Percentiles rank a stretch among this genome's conserved stretches.
These are phyloP conservation scores for Montifringilla adamsi DNA, from an alignment of 2,113 vertebrate species.

Conservation along the genomic window DNA sequence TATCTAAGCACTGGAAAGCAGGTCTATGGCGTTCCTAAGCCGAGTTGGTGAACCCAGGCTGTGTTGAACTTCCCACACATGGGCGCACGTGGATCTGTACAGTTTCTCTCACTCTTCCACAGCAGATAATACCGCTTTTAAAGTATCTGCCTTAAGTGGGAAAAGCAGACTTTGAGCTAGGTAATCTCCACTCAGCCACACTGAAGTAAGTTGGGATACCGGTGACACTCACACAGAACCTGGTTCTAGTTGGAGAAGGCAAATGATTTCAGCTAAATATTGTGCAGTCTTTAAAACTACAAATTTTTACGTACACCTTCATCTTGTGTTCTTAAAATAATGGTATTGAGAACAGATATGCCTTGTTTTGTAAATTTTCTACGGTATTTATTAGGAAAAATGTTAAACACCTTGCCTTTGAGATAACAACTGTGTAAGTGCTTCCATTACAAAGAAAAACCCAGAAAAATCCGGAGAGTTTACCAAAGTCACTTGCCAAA, in stretches of 20 bases:
- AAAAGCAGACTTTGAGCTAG: slow-evolving; percentile 43
- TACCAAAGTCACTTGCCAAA: slow-evolving; percentile 84
- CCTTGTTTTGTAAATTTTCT: slow-evolving; percentile 79
- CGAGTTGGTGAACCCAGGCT: slow-evolving; percentile 49
- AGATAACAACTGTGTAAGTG: slow-evolving; percentile 63
- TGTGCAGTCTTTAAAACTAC: slow-evolving; percentile 29
- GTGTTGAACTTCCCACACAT: slow-evolving; percentile 19
- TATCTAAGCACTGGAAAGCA: slow-evolving; percentile 90
- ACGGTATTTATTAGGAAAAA: slow-evolving; percentile 79
- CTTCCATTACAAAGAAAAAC: slow-evolving; percentile 65
- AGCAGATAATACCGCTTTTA: slow-evolving; percentile 29
- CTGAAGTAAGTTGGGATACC: slow-evolving; percentile 28
- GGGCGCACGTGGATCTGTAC: slow-evolving; percentile 47
- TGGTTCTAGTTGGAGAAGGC: slow-evolving; percentile 67
- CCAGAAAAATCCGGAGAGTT: slow-evolving; percentile 58
- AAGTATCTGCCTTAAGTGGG: slow-evolving; percentile 55
- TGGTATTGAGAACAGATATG: slow-evolving; percentile 62
- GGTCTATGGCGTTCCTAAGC: slow-evolving; percentile 62
- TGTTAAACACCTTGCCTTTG: slow-evolving; percentile 75
- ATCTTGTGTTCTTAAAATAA: slow-evolving; percentile 62
- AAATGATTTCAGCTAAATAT: slow-evolving; percentile 57
- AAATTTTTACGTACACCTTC: slow-evolving; percentile 49
- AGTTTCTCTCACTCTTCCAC: slow-evolving; percentile 52
- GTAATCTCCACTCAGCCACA: slow-evolving; percentile 35
- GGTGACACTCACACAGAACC: slow-evolving; percentile 16